These are phyloP conservation scores for Acrossocheilus wenchowensis DNA, from an alignment of 2,797 vertebrate genomes.

Conservation along the genomic window DNA sequence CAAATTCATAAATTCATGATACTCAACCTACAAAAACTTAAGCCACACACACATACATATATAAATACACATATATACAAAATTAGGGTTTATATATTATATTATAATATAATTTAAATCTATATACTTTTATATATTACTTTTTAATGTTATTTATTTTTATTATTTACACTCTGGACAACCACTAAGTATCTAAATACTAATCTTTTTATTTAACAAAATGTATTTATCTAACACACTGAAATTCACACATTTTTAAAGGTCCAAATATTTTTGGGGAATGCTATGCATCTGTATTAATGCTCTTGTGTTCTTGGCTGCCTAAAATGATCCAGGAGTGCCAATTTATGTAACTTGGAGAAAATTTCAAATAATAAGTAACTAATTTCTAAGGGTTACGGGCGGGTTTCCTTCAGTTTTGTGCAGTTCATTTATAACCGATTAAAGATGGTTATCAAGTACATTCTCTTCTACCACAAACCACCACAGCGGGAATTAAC, in stretches of 20 bases:
- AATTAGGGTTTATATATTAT: too few relatives aligned
- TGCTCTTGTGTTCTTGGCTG: neutral
- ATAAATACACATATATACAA: neutral
- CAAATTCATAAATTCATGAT: neutral
- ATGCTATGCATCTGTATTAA: neutral
- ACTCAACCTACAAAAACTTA: neutral
- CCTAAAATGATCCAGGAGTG: neutral
- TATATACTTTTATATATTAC: too few relatives aligned
- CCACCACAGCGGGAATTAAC: slow-evolving; percentile 5
- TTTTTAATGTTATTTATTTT: too few relatives aligned
- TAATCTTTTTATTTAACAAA: neutral
- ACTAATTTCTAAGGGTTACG: neutral
- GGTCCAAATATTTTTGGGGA: neutral
- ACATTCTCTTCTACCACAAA: neutral
- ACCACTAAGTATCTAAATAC: neutral
- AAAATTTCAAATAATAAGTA: neutral
- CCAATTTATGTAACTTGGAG: neutral
- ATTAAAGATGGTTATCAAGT: neutral
- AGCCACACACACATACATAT: neutral
- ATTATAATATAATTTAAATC: too few relatives aligned
- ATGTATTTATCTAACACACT: neutral
- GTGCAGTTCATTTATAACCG: neutral
- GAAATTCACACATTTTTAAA: neutral
- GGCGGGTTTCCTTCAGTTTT: neutral
- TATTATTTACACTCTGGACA: too few relatives aligned